These are phyloP conservation scores for Napeogenes sylphis DNA, from an alignment of 2,888 invertebrate species.

Conservation along the genomic window DNA sequence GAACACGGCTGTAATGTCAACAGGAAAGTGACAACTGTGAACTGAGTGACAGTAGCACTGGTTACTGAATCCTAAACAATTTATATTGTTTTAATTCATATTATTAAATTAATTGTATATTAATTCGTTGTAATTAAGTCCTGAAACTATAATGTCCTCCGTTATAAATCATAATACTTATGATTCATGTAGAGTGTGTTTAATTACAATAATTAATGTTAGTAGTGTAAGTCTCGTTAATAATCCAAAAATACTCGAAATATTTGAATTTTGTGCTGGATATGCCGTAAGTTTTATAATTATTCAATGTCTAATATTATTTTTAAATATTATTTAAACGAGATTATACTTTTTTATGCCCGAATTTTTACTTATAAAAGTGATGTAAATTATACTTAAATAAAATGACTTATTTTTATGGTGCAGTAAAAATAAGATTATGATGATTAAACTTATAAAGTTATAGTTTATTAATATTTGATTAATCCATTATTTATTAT, in stretches of 20 bases:
- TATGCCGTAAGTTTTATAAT: conserved; percentile 12
- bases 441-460: too few relatives aligned
- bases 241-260: conserved; percentile 12
- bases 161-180: neutral
- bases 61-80: neutral
- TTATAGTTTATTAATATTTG: too few relatives aligned
- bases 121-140: neutral
- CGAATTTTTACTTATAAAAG: too few relatives aligned
- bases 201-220: neutral
- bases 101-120: neutral
- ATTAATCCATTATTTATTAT: too few relatives aligned
- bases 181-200: conserved; percentile 18
- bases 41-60: neutral
- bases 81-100: neutral
- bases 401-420: too few relatives aligned
- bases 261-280: conserved; percentile 18
- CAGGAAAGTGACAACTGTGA: too few relatives aligned
- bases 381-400: too few relatives aligned
- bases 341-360: too few relatives aligned
- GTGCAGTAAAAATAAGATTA: too few relatives aligned
- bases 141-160: neutral
- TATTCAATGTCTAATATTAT: neutral
- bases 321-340: too few relatives aligned
- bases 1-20: too few relatives aligned
- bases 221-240: conserved; percentile 13